Evolutionary conservation across 2,888 invertebrate species (phyloP).

Genomic region (Idaea straminata): DNA sequence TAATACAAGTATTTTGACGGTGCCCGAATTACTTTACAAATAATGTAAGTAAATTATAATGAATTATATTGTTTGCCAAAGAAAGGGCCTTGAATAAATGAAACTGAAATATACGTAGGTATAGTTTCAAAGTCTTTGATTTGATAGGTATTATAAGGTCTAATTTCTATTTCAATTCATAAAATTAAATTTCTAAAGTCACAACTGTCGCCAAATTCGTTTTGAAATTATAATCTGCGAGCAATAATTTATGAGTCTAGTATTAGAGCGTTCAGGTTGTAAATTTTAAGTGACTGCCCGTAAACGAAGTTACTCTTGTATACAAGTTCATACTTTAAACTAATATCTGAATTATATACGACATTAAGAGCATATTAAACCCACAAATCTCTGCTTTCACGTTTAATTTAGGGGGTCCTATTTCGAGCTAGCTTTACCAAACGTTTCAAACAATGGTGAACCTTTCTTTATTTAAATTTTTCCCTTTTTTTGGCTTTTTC

Average conservation of each 20-base stretch:
- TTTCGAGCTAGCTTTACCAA: not conserved
- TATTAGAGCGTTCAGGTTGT: not conserved
- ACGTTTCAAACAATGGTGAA: not conserved
- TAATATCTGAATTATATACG: not conserved
- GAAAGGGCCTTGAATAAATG: not conserved
- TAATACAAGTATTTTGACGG: too few species aligned
- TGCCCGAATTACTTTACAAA: too few species aligned
- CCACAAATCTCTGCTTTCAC: constrained; percentile 4
- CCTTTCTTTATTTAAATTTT: constrained; percentile 2
- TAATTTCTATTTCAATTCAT: not conserved
- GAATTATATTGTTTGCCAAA: not conserved
- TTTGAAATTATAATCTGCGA: not conserved
- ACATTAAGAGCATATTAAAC: not conserved
- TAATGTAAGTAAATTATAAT: too few species aligned
- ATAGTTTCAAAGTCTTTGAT: not conserved
- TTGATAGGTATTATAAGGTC: not conserved
- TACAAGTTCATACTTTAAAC: not conserved
- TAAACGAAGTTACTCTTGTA: not conserved
- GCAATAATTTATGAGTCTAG: not conserved
- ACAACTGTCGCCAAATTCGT: not conserved
- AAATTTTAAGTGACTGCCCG: constrained; percentile 1
- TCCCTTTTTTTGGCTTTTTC: not conserved
- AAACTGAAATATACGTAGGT: not conserved
- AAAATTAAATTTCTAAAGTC: not conserved
- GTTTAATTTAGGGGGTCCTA: constrained; percentile 5